phyloP scores from a whole-genome alignment of 1,140 invertebrate species.

The Palaemon carinicauda region DNA sequence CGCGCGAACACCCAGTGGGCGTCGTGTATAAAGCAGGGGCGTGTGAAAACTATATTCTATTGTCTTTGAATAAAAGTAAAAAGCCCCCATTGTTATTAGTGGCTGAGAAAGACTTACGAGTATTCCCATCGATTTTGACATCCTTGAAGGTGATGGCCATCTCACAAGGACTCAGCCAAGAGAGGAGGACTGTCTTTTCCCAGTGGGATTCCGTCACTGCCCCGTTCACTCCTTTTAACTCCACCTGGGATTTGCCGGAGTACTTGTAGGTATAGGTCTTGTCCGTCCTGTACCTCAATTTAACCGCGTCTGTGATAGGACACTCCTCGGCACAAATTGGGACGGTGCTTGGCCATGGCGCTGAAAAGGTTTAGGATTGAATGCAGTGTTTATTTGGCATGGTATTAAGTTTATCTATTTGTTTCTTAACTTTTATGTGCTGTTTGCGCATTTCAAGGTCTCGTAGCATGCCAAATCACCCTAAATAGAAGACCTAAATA shows the following conservation, averaged over 20 bases:
- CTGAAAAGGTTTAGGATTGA: neutral
- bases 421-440: no score
- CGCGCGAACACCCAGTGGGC: no score
- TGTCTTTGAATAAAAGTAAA: no score
- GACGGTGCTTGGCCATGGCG: neutral
- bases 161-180: slow-evolving; percentile 15
- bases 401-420: no score
- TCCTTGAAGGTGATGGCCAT: slow-evolving; percentile 25
- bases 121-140: neutral
- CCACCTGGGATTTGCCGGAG: slow-evolving; percentile 22
- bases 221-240: slow-evolving; percentile 36
- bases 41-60: no score
- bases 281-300: neutral
- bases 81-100: no score
- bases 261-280: slow-evolving; percentile 28
- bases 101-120: neutral
- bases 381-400: no score
- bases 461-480: no score
- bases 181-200: neutral
- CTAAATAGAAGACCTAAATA: no score
- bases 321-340: slow-evolving; percentile 21
- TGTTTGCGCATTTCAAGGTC: no score
- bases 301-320: neutral
- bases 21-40: no score
- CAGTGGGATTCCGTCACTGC: neutral